phyloP scores from a whole-genome alignment of 2,888 invertebrate species.

The Chelonus formosanus region DNA sequence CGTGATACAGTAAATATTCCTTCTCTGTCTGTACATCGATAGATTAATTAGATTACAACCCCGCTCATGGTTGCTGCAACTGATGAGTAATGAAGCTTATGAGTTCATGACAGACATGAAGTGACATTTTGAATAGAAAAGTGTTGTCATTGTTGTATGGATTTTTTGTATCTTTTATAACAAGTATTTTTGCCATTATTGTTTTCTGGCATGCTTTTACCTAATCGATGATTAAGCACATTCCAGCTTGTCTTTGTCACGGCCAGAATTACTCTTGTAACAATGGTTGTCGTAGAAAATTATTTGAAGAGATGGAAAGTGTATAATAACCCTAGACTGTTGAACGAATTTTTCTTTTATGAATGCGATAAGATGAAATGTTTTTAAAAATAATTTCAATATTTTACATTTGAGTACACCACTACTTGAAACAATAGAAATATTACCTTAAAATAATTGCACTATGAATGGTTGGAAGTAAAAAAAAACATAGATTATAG shows the following conservation, averaged over 20 bases:
- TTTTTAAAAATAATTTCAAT: no score
- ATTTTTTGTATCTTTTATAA: background rate
- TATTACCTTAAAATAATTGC: no score
- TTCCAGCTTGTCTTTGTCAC: background rate
- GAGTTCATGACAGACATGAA: slow-evolving; percentile 46
- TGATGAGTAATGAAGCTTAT: slow-evolving; percentile 5
- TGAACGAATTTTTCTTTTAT: no score
- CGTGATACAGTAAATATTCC: slow-evolving; percentile 35
- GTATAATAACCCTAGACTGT: no score
- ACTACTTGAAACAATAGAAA: no score
- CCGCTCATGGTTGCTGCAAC: slow-evolving; percentile 11
- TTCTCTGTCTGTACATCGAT: slow-evolving; percentile 39
- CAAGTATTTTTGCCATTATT: slow-evolving; percentile 2
- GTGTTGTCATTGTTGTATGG: slow-evolving; percentile 3
- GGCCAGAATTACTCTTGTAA: background rate
- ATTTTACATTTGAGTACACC: no score
- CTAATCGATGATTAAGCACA: background rate
- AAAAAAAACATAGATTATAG: no score
- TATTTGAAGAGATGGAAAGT: no score
- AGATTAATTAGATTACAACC: slow-evolving; percentile 56
- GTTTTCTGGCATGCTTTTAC: background rate
- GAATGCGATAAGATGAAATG: no score
- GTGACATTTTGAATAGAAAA: slow-evolving; percentile 38
- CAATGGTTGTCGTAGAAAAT: no score
- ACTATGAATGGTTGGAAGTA: no score